Percentiles rank a stretch among this genome's conserved stretches.
Evolutionary conservation across 2,888 invertebrate species (phyloP).

Genomic region (Argyresthia goedartella): DNA sequence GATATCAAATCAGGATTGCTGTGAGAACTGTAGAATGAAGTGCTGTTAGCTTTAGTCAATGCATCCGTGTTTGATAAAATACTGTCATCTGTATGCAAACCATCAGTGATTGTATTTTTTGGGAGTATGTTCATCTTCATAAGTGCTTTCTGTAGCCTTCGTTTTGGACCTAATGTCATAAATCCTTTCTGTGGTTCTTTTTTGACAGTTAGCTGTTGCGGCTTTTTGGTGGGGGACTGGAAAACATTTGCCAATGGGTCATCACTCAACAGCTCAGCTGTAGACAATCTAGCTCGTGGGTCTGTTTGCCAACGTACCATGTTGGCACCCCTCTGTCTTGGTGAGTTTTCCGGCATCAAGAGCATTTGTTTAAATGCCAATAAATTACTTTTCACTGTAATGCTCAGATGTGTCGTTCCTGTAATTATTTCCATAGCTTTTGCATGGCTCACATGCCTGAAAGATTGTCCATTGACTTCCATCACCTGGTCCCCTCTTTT

Average conservation of each 20-base stretch:
- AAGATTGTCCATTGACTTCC: slow-evolving; percentile 97
- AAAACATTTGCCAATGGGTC: slow-evolving; percentile 63
- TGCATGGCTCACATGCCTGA: slow-evolving; percentile 92
- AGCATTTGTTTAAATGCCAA: slow-evolving; percentile 83
- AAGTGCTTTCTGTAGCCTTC: slow-evolving; percentile 85
- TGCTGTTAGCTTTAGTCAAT: slow-evolving; percentile 56
- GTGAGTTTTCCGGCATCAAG: slow-evolving; percentile 82
- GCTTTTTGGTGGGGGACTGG: slow-evolving; percentile 66
- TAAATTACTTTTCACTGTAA: slow-evolving; percentile 97
- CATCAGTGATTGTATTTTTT: slow-evolving; percentile 82
- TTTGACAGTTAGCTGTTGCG: slow-evolving; percentile 69
- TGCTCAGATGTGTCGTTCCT: slow-evolving; percentile 94
- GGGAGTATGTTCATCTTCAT: slow-evolving; percentile 92
- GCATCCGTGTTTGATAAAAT: slow-evolving; percentile 72
- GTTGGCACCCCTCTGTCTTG: slow-evolving; percentile 79
- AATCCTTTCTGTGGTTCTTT: slow-evolving; percentile 82
- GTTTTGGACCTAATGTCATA: slow-evolving; percentile 91
- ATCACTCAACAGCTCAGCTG: slow-evolving; percentile 76
- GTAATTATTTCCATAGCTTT: slow-evolving; percentile 93
- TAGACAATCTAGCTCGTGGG: slow-evolving; percentile 82
- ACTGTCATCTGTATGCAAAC: slow-evolving; percentile 76
- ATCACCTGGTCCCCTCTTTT: slow-evolving; percentile 98
- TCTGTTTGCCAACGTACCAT: slow-evolving; percentile 77
- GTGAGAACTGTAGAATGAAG: slow-evolving; percentile 83
- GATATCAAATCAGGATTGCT: slow-evolving; percentile 91